Conservation (phyloP, 2,888 invertebrate species). For the Fragum whitleyi region DNA sequence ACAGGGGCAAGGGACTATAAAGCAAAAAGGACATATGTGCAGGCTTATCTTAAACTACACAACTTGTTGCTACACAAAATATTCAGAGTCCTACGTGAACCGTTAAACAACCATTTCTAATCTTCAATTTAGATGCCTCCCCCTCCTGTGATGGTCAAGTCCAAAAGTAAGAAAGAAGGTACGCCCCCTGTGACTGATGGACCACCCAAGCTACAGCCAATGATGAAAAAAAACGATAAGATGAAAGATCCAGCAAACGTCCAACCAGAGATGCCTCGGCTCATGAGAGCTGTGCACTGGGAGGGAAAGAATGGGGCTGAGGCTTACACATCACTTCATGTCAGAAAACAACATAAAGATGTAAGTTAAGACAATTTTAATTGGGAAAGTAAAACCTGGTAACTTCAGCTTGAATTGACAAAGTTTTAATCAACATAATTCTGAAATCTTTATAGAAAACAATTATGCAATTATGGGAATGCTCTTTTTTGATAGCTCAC, state of each 20-base stretch:
- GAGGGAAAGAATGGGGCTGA: slow-evolving; percentile 73
- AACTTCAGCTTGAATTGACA: too few species aligned
- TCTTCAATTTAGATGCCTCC: slow-evolving; percentile 21
- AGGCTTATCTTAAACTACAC: too few species aligned
- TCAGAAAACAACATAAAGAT: slow-evolving; percentile 81
- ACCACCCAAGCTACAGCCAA: slow-evolving; percentile 66
- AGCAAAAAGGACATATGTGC: too few species aligned
- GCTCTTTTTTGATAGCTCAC: too few species aligned
- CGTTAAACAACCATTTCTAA: too few species aligned
- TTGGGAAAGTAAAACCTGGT: not conserved
- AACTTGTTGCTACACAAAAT: too few species aligned
- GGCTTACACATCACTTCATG: slow-evolving; percentile 78
- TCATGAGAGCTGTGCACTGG: slow-evolving; percentile 79
- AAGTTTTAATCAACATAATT: too few species aligned
- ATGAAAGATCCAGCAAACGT: slow-evolving; percentile 19
- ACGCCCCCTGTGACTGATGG: slow-evolving; percentile 25
- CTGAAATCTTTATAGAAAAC: too few species aligned
- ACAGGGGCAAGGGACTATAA: too few species aligned
- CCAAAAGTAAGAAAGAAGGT: slow-evolving; percentile 22
- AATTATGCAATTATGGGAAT: too few species aligned
- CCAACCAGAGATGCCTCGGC: slow-evolving; percentile 68
- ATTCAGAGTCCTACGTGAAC: too few species aligned
- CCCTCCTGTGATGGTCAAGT: slow-evolving; percentile 6
- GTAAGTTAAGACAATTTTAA: too few species aligned
- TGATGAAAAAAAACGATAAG: slow-evolving; percentile 31